Conservation (phyloP, 1,140 invertebrate species). For the Lucilia cuprina region DNA sequence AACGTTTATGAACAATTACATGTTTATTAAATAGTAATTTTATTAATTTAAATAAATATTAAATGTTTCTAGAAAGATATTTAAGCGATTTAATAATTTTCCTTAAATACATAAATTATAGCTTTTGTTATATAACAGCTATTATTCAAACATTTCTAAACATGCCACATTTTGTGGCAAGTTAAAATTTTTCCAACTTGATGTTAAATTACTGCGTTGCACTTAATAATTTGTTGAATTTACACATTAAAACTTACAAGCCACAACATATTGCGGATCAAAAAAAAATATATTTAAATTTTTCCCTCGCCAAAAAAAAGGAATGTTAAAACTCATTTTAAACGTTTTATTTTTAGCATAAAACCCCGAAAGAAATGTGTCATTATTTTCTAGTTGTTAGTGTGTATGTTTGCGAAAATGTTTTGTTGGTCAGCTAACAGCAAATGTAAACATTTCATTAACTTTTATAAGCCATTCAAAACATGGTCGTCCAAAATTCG, state of each 20-base stretch:
- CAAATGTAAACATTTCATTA: neutral
- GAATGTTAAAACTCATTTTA: neutral
- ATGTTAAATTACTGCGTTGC: neutral
- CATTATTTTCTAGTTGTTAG: neutral
- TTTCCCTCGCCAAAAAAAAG: neutral
- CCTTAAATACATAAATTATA: neutral
- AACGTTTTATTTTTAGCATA: neutral
- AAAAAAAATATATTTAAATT: neutral
- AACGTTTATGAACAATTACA: no score
- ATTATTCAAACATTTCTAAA: neutral
- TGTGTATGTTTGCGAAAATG: neutral
- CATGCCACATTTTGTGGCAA: neutral
- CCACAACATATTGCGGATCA: neutral
- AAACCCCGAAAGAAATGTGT: constrained; percentile 1
- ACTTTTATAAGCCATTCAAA: neutral
- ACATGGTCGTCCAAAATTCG: neutral
- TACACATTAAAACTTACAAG: neutral
- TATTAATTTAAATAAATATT: no score
- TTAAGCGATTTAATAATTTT: no score
- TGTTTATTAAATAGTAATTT: no score
- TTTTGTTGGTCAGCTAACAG: neutral
- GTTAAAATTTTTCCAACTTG: neutral
- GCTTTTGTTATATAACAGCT: neutral
- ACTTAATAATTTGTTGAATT: neutral
- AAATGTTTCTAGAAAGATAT: no score